Base-by-base conservation (phyloP, 2,113 vertebrate genomes). In the Nematolebias whitei region DNA sequence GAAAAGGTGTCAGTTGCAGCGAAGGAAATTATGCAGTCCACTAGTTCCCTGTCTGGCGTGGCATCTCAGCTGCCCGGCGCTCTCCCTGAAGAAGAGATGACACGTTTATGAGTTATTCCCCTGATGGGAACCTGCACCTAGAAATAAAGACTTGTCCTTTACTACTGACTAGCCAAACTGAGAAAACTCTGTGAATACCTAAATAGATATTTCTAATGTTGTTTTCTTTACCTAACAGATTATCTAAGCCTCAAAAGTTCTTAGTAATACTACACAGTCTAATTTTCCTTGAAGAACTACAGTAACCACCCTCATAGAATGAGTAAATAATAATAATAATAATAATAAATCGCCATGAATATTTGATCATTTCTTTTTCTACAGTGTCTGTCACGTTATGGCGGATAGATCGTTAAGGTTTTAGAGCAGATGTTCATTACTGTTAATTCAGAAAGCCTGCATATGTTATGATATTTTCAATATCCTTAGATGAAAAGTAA, bases 11-110 rank as follows among this genome's bases (percentile, higher is more conserved):
- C 92, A 90, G 88, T 83, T 82, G 78, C 77, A 79, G 82, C 73
- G 68, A 74, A 84, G 80, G 76, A 90, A 91, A 91, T 89, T 88
- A 89, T 90, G 84, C 89, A 90, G 90, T 91, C 88, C 86, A 87
- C 88, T 88, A 88, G 88, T 80, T 89, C 76, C 59, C 85, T 87
- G 87, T 90, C 87, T 88, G 63, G 81, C 71, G 38, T 87, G 84
- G 85, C 85, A 85, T 90, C 81, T 85, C 68, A 69, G 72, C 82
- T 80, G 71, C 85, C 67, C 71, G 19, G 63, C 2, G 68, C 72
- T 85, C 74, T 86, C 80, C 84, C 87, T 71, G 78, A 90, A 89
- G 82, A 84, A 86, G 76, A 80, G 80, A 85, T 90, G 90, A 89
- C 88, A 89, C 88, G 87, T 90, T 92, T 90, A 81, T 88, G 86